Base-by-base conservation (phyloP, 2,797 vertebrate genomes). In the Hydrocynus forskahlii region DNA sequence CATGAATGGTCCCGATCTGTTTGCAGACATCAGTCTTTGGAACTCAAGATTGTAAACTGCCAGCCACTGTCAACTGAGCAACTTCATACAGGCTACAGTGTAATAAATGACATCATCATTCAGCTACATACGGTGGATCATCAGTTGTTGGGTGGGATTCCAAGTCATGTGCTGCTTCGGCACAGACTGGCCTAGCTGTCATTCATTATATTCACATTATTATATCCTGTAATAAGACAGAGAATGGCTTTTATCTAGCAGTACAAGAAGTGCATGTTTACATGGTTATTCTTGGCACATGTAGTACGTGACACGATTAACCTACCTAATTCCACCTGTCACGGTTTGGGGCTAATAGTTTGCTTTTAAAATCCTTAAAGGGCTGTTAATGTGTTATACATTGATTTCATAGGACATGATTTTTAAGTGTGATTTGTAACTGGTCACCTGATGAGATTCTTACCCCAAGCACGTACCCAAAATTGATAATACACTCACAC, bases 11-110 rank as follows among this genome's bases (percentile, higher is more conserved):
- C 54, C 23, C 40, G 2, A 3, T 54, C 16, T 21, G 50, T 54
- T 72, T 72, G 50, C 69, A 54, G 4, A 54, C 69, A 72, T 72
- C 25, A 72, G 19, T 54, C 54, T 23, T 35, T 54, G 69, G 69
- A 6, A 72, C 29, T 16, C 29, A 72, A 72, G 50, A 54, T 70
- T 3, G 48, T 14, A 25, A 14, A 50, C 35, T 35, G 69, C 14
- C 52, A 35, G 17, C 69, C 17, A 35, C 48, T 16, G 35, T 4
- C 14, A 19, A 35, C 12, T 55, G 69, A 72, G 69, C 69, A 55
- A 55, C 14, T 35, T 54, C 23, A 55, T 71, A 7, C 25, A 71
- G 68, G 21, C 14, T 17, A 17, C 7, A 21, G 6, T 71, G 21
- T 29, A 10, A 72, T 54, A 35, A 55, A 72, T 54, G 7, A 29